Evolutionary conservation across 2,888 invertebrate genomes (phyloP).

Genomic region (Drosophila hamatofila): DNA sequence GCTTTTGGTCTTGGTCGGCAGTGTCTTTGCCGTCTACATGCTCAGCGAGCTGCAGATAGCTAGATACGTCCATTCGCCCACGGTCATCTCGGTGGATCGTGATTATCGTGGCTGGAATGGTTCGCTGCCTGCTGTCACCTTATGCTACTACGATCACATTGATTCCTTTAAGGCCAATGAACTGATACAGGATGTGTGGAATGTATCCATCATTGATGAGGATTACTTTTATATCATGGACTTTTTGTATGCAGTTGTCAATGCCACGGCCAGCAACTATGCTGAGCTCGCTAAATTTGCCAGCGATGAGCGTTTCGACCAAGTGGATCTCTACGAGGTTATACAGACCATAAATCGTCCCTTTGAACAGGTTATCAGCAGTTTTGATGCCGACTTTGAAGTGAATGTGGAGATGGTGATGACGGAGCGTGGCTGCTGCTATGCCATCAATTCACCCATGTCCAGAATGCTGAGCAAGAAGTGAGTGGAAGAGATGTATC

Average conservation of each 20-base stretch:
- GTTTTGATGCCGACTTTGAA: slow-evolving; percentile 70
- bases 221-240: slow-evolving; percentile 86
- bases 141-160: slow-evolving; percentile 83
- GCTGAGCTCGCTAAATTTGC: slow-evolving; percentile 83
- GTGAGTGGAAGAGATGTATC: slow-evolving; percentile 48
- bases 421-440: slow-evolving; percentile 89
- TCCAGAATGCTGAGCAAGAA: slow-evolving; percentile 69
- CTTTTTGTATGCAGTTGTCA: slow-evolving; percentile 85
- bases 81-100: slow-evolving; percentile 84
- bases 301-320: slow-evolving; percentile 84
- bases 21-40: slow-evolving; percentile 67
- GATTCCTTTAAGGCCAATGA: slow-evolving; percentile 81
- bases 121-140: slow-evolving; percentile 82
- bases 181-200: slow-evolving; percentile 84
- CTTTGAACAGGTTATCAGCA: slow-evolving; percentile 78
- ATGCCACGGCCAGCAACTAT: slow-evolving; percentile 85
- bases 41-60: slow-evolving; percentile 74
- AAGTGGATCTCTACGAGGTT: slow-evolving; percentile 85
- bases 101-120: slow-evolving; percentile 84
- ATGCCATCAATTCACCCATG: slow-evolving; percentile 87
- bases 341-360: slow-evolving; percentile 72
- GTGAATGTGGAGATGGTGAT: slow-evolving; percentile 85
- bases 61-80: slow-evolving; percentile 81
- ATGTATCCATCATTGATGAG: slow-evolving; percentile 83
- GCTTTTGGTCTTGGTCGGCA: slow-evolving; percentile 66